A percentile compares a stretch with the other conserved stretches of the same genome.
These are phyloP conservation scores for Pycnomerus fuliginosus DNA, from an alignment of 2,888 invertebrate genomes.

Conservation along the genomic window DNA sequence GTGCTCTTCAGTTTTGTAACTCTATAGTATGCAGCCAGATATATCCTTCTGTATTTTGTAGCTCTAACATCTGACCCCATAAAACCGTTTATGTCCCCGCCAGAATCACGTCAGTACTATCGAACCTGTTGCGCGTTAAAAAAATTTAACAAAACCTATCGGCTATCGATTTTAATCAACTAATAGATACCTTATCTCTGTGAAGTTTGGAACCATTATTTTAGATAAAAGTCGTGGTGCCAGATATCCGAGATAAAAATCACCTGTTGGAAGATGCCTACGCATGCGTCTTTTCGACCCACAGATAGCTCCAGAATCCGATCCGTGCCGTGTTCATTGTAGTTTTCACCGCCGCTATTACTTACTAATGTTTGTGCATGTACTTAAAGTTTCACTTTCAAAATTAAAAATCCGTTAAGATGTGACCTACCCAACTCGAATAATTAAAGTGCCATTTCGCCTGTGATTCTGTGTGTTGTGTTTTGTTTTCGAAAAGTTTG, in stretches of 20 bases:
- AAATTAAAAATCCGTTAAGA: conserved; percentile 8
- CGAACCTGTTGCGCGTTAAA: no score
- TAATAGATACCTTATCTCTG: no score
- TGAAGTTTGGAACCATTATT: no score
- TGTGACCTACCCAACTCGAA: neutral
- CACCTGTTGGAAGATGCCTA: conserved; percentile 35
- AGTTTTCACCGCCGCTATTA: conserved; percentile 4
- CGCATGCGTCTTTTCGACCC: conserved; percentile 30
- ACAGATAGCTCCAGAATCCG: conserved; percentile 13
- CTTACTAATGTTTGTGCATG: conserved; percentile 1
- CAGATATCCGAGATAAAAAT: conserved; percentile 28
- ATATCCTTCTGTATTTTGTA: no score
- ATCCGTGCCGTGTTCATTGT: conserved; percentile 13
- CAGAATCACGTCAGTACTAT: no score
- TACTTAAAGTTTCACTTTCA: conserved; percentile 4
- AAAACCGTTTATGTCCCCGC: no score
- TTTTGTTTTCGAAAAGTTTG: conserved; percentile 18
- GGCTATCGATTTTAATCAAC: no score
- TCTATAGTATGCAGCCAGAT: no score
- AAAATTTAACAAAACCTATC: no score
- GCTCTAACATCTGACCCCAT: no score
- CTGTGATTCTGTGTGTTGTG: conserved; percentile 12
- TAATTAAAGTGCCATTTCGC: neutral
- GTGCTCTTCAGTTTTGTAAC: no score
- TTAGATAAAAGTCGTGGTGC: no score